A percentile compares a stretch with the other conserved stretches of the same genome.
phyloP scores from a whole-genome alignment of 2,888 invertebrate genomes.

The Andrena flavipes region DNA sequence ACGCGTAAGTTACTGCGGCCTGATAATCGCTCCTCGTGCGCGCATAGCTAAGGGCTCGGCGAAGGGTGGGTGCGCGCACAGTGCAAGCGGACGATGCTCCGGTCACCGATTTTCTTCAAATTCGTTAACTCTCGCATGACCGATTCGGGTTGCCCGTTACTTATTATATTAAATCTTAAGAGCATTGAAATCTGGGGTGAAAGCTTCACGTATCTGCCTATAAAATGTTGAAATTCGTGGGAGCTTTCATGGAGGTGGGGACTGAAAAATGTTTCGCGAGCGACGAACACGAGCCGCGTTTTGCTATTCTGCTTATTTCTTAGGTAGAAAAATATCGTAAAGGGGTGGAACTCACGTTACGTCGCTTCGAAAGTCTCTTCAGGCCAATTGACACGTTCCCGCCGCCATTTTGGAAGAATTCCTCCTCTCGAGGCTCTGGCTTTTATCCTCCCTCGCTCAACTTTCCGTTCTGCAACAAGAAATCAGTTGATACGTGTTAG shows the following conservation, averaged over 20 bases:
- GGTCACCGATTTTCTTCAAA: neutral
- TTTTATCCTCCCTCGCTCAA: neutral
- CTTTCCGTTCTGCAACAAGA: conserved; percentile 30
- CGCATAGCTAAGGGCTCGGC: conserved; percentile 8
- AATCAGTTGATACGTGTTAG: neutral
- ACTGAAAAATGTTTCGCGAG: no score
- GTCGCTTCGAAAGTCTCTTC: conserved; percentile 56
- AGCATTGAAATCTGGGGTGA: no score
- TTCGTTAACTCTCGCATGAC: no score
- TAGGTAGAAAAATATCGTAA: neutral
- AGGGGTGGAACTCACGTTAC: conserved; percentile 52
- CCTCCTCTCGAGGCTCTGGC: conserved; percentile 12
- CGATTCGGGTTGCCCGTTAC: no score
- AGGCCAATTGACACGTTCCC: conserved; percentile 76
- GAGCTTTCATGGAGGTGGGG: no score
- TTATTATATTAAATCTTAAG: no score
- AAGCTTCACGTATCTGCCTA: no score
- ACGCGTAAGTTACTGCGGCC: conserved; percentile 71
- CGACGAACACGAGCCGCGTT: no score
- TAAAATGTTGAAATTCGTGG: no score
- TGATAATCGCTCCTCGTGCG: conserved; percentile 70
- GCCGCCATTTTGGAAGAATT: conserved; percentile 76
- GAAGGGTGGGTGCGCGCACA: neutral
- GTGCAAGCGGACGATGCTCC: neutral
- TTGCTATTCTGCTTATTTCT: no score